phyloP scores from a whole-genome alignment of 2,888 invertebrate genomes.

The Hipparchia semele region DNA sequence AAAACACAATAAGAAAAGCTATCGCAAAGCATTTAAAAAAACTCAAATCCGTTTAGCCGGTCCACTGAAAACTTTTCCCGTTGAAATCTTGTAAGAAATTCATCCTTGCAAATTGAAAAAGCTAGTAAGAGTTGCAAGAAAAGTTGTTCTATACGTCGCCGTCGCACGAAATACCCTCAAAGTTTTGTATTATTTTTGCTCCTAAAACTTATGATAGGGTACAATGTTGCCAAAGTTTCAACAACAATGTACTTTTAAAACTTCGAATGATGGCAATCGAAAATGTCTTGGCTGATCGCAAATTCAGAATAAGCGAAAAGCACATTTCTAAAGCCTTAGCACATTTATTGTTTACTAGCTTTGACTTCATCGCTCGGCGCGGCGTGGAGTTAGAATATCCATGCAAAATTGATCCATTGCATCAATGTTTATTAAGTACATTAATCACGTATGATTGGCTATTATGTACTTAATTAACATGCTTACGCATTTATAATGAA shows the following conservation, averaged over 20 bases:
- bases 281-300: background rate
- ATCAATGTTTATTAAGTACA: too few species aligned
- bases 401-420: too few species aligned
- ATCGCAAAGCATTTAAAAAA: conserved; percentile 24
- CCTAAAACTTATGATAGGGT: conserved; percentile 10
- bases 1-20: conserved; percentile 6
- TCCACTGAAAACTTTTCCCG: conserved; percentile 40
- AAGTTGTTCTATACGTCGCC: conserved; percentile 33
- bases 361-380: too few species aligned
- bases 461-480: too few species aligned
- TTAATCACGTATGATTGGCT: too few species aligned
- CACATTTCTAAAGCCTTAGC: too few species aligned
- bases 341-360: too few species aligned
- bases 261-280: conserved; percentile 8
- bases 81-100: conserved; percentile 44
- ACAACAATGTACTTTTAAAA: conserved; percentile 13
- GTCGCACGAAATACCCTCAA: conserved; percentile 31
- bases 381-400: too few species aligned
- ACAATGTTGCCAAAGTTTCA: conserved; percentile 14
- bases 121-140: conserved; percentile 40
- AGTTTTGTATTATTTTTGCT: conserved; percentile 23
- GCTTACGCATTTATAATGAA: too few species aligned
- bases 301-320: too few species aligned
- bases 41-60: conserved; percentile 32
- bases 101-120: conserved; percentile 48